A percentile compares a stretch with the other conserved stretches of the same genome.
phyloP scores from a whole-genome alignment of 2,113 vertebrate genomes.

The Physeter macrocephalus region DNA sequence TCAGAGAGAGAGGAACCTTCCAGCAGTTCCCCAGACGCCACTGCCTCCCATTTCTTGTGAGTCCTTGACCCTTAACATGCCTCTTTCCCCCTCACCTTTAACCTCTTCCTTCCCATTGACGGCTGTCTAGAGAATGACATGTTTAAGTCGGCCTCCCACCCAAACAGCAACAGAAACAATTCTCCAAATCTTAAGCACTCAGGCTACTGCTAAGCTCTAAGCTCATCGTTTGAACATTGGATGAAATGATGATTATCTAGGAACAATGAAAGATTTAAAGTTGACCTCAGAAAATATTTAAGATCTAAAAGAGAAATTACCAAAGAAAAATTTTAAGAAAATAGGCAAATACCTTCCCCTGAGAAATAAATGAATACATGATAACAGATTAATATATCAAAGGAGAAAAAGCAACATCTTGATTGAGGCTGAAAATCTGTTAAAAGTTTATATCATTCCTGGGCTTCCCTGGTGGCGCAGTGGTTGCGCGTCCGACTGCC shows the following conservation, averaged over 20 bases:
- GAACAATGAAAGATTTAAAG: not conserved
- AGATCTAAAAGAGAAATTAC: not conserved
- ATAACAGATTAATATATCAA: not conserved
- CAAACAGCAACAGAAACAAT: not conserved
- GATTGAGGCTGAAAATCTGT: not conserved
- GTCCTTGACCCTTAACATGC: no score
- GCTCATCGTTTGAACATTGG: not conserved
- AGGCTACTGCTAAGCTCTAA: not conserved
- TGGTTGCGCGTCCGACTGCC: no score
- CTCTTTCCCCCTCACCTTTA: not conserved
- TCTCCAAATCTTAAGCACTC: not conserved
- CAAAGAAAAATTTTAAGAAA: not conserved
- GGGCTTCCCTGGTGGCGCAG: no score
- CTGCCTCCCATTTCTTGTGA: rapidly evolving
- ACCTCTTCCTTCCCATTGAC: no score
- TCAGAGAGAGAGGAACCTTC: rapidly evolving
- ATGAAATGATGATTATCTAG: not conserved
- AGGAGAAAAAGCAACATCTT: not conserved
- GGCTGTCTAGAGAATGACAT: not conserved
- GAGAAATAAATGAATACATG: not conserved
- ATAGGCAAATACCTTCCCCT: not conserved
- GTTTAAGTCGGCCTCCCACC: no score
- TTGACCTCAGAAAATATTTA: not conserved
- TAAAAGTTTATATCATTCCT: not conserved
- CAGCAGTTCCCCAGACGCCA: rapidly evolving